Percentiles rank a stretch among this genome's conserved stretches.
These are phyloP conservation scores for Orthosia incerta DNA, from an alignment of 2,888 invertebrate species.

Conservation along the genomic window DNA sequence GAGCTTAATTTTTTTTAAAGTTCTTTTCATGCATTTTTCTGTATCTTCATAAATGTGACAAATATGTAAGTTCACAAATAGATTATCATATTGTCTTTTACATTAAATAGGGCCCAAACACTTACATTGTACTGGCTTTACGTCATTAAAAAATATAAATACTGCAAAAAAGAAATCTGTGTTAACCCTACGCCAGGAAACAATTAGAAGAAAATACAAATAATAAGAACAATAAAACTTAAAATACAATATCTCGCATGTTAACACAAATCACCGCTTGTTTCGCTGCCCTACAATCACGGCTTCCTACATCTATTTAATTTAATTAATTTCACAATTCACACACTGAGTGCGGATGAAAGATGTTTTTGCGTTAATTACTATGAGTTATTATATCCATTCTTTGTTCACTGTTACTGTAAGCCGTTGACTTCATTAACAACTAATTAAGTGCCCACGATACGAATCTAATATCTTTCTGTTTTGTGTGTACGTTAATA, in stretches of 20 bases:
- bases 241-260: slow-evolving; percentile 1
- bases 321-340: slow-evolving; percentile 70
- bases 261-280: slow-evolving; percentile 42
- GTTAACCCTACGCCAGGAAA: neutral
- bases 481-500: slow-evolving; percentile 66
- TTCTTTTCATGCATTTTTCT: no score
- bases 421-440: slow-evolving; percentile 78
- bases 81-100: no score
- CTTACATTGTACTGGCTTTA: no score
- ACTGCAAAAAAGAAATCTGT: neutral
- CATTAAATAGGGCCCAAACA: no score
- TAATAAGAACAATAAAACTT: slow-evolving; percentile 5
- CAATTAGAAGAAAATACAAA: slow-evolving; percentile 10
- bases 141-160: no score
- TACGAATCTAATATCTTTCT: slow-evolving; percentile 75
- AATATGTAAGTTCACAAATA: no score
- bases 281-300: slow-evolving; percentile 56
- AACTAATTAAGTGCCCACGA: slow-evolving; percentile 76
- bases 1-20: no score
- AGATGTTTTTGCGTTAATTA: slow-evolving; percentile 70
- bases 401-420: slow-evolving; percentile 72
- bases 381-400: slow-evolving; percentile 69
- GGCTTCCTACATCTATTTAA: slow-evolving; percentile 63
- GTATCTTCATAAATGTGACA: no score
- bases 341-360: slow-evolving; percentile 67